Evolutionary conservation across 2,888 invertebrate species (phyloP).

Genomic region (Xiphydria camelus): DNA sequence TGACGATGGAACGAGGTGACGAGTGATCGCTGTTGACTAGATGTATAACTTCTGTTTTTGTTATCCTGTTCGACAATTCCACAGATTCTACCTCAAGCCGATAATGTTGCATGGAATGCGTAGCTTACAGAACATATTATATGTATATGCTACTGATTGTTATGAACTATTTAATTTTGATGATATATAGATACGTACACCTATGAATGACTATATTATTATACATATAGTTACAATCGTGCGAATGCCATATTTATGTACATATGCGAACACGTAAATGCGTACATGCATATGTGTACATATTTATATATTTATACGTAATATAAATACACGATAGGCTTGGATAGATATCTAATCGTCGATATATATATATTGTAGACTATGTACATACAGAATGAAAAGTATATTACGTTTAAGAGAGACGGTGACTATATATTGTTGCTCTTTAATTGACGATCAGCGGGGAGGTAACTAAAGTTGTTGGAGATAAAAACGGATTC

Average conservation of each 20-base stretch:
- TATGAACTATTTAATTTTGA: constrained; percentile 9
- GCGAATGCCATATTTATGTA: constrained; percentile 14
- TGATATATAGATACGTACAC: neutral
- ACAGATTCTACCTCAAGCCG: constrained; percentile 47
- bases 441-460: too few relatives aligned
- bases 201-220: constrained; percentile 3
- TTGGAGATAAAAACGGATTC: neutral
- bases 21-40: constrained; percentile 31
- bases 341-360: constrained; percentile 9
- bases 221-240: constrained; percentile 10
- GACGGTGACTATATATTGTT: too few relatives aligned
- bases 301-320: too few relatives aligned
- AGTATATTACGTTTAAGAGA: too few relatives aligned
- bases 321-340: too few relatives aligned
- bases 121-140: neutral
- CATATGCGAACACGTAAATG: neutral
- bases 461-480: too few relatives aligned
- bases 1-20: neutral
- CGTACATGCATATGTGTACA: constrained; percentile 8
- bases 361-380: constrained; percentile 1
- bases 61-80: constrained; percentile 40
- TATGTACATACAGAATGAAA: too few relatives aligned
- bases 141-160: neutral
- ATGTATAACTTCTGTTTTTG: constrained; percentile 33
- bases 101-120: constrained; percentile 6